Evolutionary conservation across 2,797 vertebrate species (phyloP).

Genomic region (Leptodactylus fallax): DNA sequence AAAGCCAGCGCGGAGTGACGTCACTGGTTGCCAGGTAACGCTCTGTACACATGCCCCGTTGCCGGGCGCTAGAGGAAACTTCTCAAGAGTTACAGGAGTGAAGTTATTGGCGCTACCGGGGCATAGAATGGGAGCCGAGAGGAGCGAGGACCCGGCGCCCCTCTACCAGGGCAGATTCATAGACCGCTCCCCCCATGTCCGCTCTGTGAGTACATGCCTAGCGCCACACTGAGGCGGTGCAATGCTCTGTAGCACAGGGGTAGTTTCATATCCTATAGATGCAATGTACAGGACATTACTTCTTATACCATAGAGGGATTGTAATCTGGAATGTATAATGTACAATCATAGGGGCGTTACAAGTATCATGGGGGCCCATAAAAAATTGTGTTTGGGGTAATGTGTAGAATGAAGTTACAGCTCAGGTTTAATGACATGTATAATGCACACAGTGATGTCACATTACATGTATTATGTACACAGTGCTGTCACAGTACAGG

Average conservation of each 20-base stretch:
- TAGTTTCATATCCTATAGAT: too few species aligned
- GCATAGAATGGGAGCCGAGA: slow-evolving; percentile 16
- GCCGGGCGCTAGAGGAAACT: neutral
- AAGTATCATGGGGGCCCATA: too few species aligned
- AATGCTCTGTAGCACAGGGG: neutral
- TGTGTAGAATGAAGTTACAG: too few species aligned
- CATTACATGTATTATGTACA: too few species aligned
- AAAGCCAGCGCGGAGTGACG: neutral
- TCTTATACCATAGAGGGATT: too few species aligned
- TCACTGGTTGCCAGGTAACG: slow-evolving; percentile 27
- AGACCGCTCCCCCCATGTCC: slow-evolving; percentile 58
- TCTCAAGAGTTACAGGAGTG: too few species aligned
- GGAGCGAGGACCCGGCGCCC: neutral
- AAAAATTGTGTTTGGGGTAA: too few species aligned
- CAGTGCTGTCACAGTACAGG: too few species aligned
- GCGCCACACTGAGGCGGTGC: neutral
- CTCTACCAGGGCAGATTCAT: slow-evolving; percentile 47
- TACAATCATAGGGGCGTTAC: too few species aligned
- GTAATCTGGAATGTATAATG: too few species aligned
- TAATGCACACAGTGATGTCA: too few species aligned
- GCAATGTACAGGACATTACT: neutral
- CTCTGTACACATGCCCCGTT: slow-evolving; percentile 17
- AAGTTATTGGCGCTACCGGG: neutral
- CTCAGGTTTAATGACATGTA: too few species aligned
- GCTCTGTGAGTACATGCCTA: slow-evolving; percentile 60